Base-by-base conservation (phyloP, 2,888 invertebrate species). In the Endomychus coccineus region DNA sequence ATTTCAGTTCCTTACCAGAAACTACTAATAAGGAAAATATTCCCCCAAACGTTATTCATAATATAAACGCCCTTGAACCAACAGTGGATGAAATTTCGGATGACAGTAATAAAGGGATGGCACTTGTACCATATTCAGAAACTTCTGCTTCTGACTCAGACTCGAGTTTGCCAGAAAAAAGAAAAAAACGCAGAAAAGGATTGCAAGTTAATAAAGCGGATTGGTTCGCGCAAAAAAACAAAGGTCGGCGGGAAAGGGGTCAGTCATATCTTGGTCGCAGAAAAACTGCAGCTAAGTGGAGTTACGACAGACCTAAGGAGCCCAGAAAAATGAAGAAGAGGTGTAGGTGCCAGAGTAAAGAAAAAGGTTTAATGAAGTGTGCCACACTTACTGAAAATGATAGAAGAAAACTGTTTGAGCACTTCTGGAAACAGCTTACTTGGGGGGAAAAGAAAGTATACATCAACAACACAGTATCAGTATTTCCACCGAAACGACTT, bases 171-270 rank as follows among this genome's bases (percentile, higher is more conserved):
- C 29, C 29, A 29, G 3, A 29, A 16, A 29, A 29, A 12, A 29
- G 29, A 11, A 12, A 12, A 16, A 16, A 29, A 29, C 10, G 29
- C 12, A 34, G 36, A 36, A 42, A 32, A 36, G 16, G 36, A 23
- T 14, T 27, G 24, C 39, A 42, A 34, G 35, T 40, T 3, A 30
- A 34, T 21, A 31, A 40, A 35, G 31, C 16, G 7, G 25, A 25
- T n/a, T 37, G 37, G 40, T 40, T 40, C 24, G 30, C 37, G 3
- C 17, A 40, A 35, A 35, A 40, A 30, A 40, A 43, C 34, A 37
- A 40, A 34, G 24, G 25, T 27, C 37, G 32, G 11, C 23, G 40
- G 27, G 38, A 40, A 43, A 39, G 12, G 12, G 43, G 39, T 21
- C 33, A 33, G 23, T 24, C 33, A 25, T 42, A 42, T 34, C 27